These are phyloP conservation scores for Cyanoliseus patagonus DNA, from an alignment of 2,113 vertebrate species.

Conservation along the genomic window DNA sequence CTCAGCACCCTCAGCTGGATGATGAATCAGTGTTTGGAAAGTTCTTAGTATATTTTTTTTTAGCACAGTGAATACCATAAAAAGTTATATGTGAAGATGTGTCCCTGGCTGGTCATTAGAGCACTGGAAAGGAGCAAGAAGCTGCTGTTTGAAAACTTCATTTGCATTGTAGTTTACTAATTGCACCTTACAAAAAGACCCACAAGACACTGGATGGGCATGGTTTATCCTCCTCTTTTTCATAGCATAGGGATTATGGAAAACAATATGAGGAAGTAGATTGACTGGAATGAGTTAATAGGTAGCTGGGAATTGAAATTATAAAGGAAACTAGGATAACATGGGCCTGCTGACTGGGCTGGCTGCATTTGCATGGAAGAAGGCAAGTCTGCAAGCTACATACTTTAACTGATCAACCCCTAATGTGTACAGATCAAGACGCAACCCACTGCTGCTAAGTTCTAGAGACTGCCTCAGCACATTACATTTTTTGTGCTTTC, in stretches of 20 bases:
- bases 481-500: background rate
- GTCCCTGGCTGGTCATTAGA: background rate
- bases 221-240: background rate
- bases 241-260: background rate
- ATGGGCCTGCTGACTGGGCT: background rate
- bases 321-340: background rate
- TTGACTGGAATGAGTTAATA: background rate
- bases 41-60: background rate
- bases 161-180: background rate
- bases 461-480: background rate
- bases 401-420: background rate
- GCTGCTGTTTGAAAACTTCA: background rate
- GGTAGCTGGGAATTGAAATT: background rate
- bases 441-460: background rate
- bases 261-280: background rate
- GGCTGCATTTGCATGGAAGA: background rate
- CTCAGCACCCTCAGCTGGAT: background rate
- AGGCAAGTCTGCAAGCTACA: background rate
- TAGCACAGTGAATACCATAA: background rate
- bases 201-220: background rate
- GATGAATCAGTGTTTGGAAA: background rate
- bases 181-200: background rate
- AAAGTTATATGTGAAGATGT: background rate
- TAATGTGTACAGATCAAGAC: rapidly evolving
- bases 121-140: background rate